Evolutionary conservation across 1,140 invertebrate species (phyloP), one percentile per base, ranked within the genome.

Genomic region (Oedothorax gibbosus): DNA sequence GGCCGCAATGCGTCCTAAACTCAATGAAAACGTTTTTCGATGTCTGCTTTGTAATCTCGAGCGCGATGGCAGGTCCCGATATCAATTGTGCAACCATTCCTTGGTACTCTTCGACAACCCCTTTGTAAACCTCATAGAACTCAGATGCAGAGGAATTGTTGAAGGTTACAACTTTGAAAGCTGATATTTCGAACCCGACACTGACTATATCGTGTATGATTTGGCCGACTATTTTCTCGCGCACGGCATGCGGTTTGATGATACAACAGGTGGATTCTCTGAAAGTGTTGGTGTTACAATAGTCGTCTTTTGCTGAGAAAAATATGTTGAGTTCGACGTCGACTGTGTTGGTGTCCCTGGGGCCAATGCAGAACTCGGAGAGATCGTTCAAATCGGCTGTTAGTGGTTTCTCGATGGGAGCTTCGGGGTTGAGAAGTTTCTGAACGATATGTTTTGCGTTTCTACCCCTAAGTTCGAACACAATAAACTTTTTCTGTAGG

Each of bases 111-210:
- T 93, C 92, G 12, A 97, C 91, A 80, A 97, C 94, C n/a, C 95
- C 95, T 90, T 96, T 96, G 89, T 99, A 99, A 14, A 98, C 94
- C 91, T 98, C 96, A 89, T 95, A 93, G 91, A 98, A 98, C 90
- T 98, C 96, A 88, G 96, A 95, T 50, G 95, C 95, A 90, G 75
- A 76, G 10, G 56, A 56, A 50, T 60, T 56, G 75, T 65, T 62
- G 62, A 86, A 77, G 66, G 56, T 76, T 15, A 88, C 51, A 6
- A 96, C 94, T 89, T 95, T 93, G 56, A 97, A 90, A 7, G 95
- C 95, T 5, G 94, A 94, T 15, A 99, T 93, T 64, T 92, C 91
- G 88, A 95, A 98, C 9, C 93, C 93, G 65, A 92, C 92, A 73
- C 94, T 93, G 68, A 93, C 92, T 86, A 98, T 96, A 54, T 93